Percentiles rank a stretch among this genome's conserved stretches.
These are phyloP conservation scores for Axea sp. DNA, from an alignment of 2,888 invertebrate genomes.

Conservation along the genomic window DNA sequence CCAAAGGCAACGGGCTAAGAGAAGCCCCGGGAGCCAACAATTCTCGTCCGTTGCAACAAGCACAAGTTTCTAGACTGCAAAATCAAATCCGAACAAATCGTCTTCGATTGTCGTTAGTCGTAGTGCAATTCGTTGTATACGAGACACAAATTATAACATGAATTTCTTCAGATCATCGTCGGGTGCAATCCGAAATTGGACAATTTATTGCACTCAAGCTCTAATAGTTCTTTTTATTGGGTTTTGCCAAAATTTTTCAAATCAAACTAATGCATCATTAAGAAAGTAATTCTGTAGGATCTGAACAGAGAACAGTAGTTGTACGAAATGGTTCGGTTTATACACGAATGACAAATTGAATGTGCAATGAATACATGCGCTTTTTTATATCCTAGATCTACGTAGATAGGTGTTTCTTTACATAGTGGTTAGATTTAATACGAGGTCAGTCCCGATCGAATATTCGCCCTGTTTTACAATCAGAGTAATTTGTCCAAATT, in stretches of 20 bases:
- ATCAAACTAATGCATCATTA: slow-evolving; percentile 3
- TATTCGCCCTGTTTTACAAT: slow-evolving; percentile 2
- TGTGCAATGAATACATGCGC: slow-evolving; percentile 67
- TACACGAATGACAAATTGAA: slow-evolving; percentile 63
- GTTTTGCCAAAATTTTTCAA: not conserved
- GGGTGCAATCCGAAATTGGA: slow-evolving; percentile 1
- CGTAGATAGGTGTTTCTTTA: slow-evolving; percentile 46
- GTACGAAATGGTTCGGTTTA: slow-evolving; percentile 27
- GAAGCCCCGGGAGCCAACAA: slow-evolving; percentile 67
- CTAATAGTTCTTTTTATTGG: slow-evolving; percentile 5
- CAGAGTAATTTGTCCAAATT: no score
- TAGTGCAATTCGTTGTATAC: slow-evolving; percentile 38
- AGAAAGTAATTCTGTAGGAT: slow-evolving; percentile 28
- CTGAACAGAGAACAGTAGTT: slow-evolving; percentile 44
- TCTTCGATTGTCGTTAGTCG: slow-evolving; percentile 56
- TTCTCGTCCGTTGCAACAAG: slow-evolving; percentile 76
- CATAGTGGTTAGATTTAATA: slow-evolving; percentile 43
- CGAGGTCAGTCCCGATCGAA: slow-evolving; percentile 47
- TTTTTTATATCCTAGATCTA: slow-evolving; percentile 51
- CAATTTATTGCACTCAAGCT: slow-evolving; percentile 4
- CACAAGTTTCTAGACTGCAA: slow-evolving; percentile 72
- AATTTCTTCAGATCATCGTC: not conserved
- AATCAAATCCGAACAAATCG: slow-evolving; percentile 58
- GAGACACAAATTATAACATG: slow-evolving; percentile 10
- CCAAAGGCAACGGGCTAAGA: slow-evolving; percentile 68